Conservation (phyloP, 92 coral and sea anemone genomes). For the Porites divaricata region DNA sequence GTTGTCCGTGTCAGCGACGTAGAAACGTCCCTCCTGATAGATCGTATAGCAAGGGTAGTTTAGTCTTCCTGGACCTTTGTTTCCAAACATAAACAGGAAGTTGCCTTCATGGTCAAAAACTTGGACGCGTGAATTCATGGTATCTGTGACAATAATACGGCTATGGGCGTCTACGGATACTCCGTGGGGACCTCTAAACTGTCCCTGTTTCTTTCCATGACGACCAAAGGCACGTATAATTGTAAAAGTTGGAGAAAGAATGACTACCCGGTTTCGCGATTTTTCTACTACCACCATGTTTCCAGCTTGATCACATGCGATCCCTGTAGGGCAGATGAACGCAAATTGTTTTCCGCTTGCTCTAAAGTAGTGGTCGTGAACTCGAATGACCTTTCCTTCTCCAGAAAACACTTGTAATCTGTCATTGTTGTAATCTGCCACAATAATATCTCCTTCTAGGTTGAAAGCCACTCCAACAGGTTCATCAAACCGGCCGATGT, state of each 20-base stretch:
- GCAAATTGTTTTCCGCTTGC: conserved; percentile 49
- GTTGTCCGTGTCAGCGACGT: conserved; percentile 84
- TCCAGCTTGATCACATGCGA: conserved; percentile 59
- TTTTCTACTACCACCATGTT: conserved; percentile 64
- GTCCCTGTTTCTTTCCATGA: conserved; percentile 63
- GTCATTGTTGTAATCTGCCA: conserved; percentile 69
- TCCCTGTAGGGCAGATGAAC: conserved; percentile 64
- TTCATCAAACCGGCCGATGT: conserved; percentile 33
- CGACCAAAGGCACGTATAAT: conserved; percentile 66
- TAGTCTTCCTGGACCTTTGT: conserved; percentile 58
- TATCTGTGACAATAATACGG: conserved; percentile 66
- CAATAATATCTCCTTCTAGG: conserved; percentile 51
- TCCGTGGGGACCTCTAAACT: conserved; percentile 71
- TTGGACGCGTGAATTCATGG: conserved; percentile 67
- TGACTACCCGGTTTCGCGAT: conserved; percentile 63
- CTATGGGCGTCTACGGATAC: conserved; percentile 56
- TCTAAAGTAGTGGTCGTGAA: conserved; percentile 41
- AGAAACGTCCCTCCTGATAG: conserved; percentile 64
- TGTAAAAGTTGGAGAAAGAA: conserved; percentile 44
- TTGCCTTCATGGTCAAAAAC: conserved; percentile 70
- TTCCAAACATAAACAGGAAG: conserved; percentile 60
- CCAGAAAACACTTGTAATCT: conserved; percentile 52
- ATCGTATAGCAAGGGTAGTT: conserved; percentile 72
- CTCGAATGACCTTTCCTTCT: conserved; percentile 52
- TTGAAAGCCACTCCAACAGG: conserved; percentile 67